Conservation (phyloP, 1,140 invertebrate species). For the Papilio polyxenes region DNA sequence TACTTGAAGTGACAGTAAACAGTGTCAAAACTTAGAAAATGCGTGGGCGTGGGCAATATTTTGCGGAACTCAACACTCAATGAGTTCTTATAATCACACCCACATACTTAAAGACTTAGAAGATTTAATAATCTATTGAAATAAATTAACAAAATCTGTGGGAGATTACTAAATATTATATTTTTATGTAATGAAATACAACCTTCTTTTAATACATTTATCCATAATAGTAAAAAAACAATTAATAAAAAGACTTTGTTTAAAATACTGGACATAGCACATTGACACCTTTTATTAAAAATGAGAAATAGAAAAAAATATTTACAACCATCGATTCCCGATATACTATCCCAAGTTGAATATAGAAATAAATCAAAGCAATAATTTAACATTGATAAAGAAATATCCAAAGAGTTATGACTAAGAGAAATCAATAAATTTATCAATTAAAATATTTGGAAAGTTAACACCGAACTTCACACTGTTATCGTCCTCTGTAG, state of each 20-base stretch:
- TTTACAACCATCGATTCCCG: not conserved
- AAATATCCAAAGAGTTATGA: constrained; percentile 1
- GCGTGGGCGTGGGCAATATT: not conserved
- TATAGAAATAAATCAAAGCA: not conserved
- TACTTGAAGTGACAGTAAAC: not conserved
- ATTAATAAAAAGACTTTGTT: not conserved
- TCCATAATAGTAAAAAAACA: no score
- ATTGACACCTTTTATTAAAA: not conserved
- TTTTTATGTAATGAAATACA: not conserved
- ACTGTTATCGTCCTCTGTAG: constrained; percentile 2
- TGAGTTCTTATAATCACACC: constrained; percentile 29
- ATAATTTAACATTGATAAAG: no score
- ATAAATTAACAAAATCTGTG: not conserved
- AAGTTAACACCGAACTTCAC: constrained; percentile 11
- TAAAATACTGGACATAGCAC: not conserved
- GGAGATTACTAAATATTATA: not conserved
- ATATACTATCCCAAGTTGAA: not conserved
- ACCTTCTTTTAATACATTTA: no score
- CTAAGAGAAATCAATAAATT: constrained; percentile 12
- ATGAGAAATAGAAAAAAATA: not conserved
- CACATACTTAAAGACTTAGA: not conserved
- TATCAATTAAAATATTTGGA: constrained; percentile 25
- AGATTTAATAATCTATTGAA: not conserved
- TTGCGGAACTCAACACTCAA: constrained; percentile 11
- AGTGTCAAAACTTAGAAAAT: constrained; percentile 10